phyloP scores from a whole-genome alignment of 2,797 vertebrate species.

The Sebastes taczanowskii region DNA sequence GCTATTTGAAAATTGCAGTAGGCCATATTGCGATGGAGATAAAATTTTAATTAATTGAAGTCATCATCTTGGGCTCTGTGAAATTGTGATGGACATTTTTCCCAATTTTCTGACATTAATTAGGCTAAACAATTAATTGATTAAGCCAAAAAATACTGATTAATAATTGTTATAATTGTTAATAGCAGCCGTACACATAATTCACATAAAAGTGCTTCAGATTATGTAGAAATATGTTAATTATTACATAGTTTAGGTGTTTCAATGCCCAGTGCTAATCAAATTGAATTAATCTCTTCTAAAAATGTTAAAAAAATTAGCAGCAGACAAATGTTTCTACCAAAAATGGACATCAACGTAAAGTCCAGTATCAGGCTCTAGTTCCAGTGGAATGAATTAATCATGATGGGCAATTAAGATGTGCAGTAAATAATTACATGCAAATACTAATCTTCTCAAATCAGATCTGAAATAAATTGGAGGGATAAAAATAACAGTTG shows the following conservation, averaged over 20 bases:
- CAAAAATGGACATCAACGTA: background rate
- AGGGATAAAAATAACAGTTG: background rate
- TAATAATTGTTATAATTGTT: background rate
- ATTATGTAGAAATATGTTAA: background rate
- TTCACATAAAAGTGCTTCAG: background rate
- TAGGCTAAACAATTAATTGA: background rate
- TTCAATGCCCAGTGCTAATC: background rate
- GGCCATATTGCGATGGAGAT: no score
- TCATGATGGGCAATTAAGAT: slow-evolving; percentile 23
- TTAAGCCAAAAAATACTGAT: background rate
- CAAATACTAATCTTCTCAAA: slow-evolving; percentile 25
- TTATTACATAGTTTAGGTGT: background rate
- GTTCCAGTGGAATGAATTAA: slow-evolving; percentile 21
- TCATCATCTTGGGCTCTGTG: background rate
- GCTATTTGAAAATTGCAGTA: no score
- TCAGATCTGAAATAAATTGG: slow-evolving; percentile 43
- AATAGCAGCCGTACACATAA: no score
- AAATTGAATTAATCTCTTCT: background rate
- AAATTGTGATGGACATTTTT: background rate
- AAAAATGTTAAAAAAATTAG: background rate
- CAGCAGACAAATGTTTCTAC: background rate
- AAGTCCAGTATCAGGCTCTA: background rate
- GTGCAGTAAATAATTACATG: slow-evolving; percentile 31
- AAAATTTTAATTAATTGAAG: background rate
- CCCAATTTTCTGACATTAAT: background rate